These are phyloP conservation scores for Himalopsyche japonica DNA, from an alignment of 2,888 invertebrate species.

Conservation along the genomic window DNA sequence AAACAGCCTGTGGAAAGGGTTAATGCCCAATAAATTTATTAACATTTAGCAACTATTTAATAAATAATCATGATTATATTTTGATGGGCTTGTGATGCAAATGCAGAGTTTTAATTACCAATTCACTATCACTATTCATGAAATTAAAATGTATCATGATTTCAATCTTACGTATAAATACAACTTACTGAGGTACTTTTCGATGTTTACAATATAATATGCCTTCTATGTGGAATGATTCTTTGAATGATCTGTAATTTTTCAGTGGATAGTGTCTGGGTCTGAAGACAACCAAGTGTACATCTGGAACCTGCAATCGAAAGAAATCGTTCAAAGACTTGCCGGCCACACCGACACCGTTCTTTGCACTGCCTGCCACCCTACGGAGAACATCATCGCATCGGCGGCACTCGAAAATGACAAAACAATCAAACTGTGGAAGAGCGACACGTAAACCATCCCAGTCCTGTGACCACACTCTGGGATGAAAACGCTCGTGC, in stretches of 20 bases:
- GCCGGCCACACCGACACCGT: conserved; percentile 96
- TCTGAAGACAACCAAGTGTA: conserved; percentile 99
- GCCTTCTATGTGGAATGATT: no score
- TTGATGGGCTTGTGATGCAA: no score
- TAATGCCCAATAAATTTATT: no score
- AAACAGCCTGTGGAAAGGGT: no score
- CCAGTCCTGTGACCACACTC: not conserved
- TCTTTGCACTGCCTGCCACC: conserved; percentile 97
- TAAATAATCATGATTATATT: no score
- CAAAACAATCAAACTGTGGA: conserved; percentile 99
- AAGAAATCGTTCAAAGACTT: conserved; percentile 97
- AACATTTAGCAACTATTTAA: no score
- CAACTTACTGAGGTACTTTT: no score
- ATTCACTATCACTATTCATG: no score
- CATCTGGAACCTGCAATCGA: conserved; percentile 99
- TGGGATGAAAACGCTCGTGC: not conserved
- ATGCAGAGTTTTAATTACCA: no score
- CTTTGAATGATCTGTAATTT: not conserved
- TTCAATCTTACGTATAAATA: no score
- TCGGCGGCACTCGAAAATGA: conserved; percentile 98
- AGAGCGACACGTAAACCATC: conserved; percentile 81
- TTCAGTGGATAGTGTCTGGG: conserved; percentile 99
- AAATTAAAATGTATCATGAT: no score
- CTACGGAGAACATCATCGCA: conserved; percentile 98
- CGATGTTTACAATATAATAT: no score